A percentile compares a stretch with the other conserved stretches of the same genome.
These are phyloP conservation scores for Lepidotrigona ventralis DNA, from an alignment of 1,140 invertebrate genomes.

Conservation along the genomic window DNA sequence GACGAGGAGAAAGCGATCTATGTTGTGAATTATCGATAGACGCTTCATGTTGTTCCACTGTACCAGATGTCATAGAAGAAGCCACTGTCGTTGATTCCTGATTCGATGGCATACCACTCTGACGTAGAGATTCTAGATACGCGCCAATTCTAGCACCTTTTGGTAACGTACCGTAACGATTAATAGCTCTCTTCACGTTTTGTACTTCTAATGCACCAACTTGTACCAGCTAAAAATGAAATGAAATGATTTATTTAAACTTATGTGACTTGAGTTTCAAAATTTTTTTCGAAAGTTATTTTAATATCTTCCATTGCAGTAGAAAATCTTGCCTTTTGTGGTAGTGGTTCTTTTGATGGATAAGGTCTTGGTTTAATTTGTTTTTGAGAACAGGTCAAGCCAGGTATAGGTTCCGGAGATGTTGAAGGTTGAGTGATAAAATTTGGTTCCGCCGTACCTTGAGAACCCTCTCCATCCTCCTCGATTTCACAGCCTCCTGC, in stretches of 20 bases:
- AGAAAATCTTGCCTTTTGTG: slow-evolving; percentile 75
- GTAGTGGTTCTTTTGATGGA: slow-evolving; percentile 75
- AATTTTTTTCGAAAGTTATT: not conserved
- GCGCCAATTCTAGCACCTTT: slow-evolving; percentile 97
- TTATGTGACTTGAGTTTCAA: not conserved
- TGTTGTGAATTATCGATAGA: slow-evolving; percentile 70
- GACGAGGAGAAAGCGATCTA: slow-evolving; percentile 80
- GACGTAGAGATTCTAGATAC: slow-evolving; percentile 94
- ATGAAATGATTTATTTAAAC: not conserved
- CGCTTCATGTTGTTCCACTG: slow-evolving; percentile 66
- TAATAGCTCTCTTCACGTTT: slow-evolving; percentile 97
- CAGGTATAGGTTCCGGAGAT: slow-evolving; percentile 75
- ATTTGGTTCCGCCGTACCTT: slow-evolving; percentile 74
- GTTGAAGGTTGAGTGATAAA: slow-evolving; percentile 74
- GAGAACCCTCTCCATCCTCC: slow-evolving; percentile 77
- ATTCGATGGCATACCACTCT: slow-evolving; percentile 84
- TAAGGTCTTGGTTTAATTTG: slow-evolving; percentile 77
- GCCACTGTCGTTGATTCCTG: slow-evolving; percentile 76
- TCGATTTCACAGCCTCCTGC: slow-evolving; percentile 76
- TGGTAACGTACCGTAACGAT: slow-evolving; percentile 97
- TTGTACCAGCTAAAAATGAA: slow-evolving; percentile 82
- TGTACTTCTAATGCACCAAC: slow-evolving; percentile 96
- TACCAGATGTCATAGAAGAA: slow-evolving; percentile 65
- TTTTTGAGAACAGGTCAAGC: slow-evolving; percentile 72
- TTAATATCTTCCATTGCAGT: not conserved